Conservation (phyloP, 2,888 invertebrate species). For the Phortica okadai region DNA sequence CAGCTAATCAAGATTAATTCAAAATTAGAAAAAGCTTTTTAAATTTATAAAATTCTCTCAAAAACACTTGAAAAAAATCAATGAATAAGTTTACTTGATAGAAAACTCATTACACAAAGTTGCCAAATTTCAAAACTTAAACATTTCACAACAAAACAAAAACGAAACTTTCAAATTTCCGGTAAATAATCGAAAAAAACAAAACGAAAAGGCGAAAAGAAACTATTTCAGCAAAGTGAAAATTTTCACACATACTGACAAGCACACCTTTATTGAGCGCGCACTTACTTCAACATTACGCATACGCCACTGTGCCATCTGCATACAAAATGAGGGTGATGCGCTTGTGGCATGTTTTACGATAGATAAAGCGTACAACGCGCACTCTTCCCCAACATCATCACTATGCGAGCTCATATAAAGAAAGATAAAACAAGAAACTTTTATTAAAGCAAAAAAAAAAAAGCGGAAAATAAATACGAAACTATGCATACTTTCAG, state of each 20-base stretch:
- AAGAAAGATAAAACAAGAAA: constrained; percentile 9
- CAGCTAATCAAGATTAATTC: not conserved
- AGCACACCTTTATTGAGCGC: not conserved
- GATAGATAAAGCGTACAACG: not conserved
- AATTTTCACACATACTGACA: constrained; percentile 12
- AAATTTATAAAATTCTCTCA: too few relatives aligned
- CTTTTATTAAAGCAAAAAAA: not conserved
- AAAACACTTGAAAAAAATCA: too few relatives aligned
- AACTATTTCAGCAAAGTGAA: constrained; percentile 31
- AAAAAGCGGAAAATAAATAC: not conserved
- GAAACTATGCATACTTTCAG: constrained; percentile 34
- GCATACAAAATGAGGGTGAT: not conserved
- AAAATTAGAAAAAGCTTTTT: too few relatives aligned
- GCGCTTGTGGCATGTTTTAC: not conserved
- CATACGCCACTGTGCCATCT: constrained; percentile 11
- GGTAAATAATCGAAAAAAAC: not conserved
- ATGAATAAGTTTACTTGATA: too few relatives aligned
- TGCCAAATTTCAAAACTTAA: too few relatives aligned
- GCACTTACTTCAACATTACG: constrained; percentile 12
- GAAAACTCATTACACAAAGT: not conserved
- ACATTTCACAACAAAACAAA: not conserved
- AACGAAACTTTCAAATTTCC: constrained; percentile 19
- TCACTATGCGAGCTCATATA: too few relatives aligned
- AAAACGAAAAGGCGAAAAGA: not conserved
- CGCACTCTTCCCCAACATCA: not conserved